Evolutionary conservation across 2,888 invertebrate species (phyloP).

Genomic region (Oligia latruncula): DNA sequence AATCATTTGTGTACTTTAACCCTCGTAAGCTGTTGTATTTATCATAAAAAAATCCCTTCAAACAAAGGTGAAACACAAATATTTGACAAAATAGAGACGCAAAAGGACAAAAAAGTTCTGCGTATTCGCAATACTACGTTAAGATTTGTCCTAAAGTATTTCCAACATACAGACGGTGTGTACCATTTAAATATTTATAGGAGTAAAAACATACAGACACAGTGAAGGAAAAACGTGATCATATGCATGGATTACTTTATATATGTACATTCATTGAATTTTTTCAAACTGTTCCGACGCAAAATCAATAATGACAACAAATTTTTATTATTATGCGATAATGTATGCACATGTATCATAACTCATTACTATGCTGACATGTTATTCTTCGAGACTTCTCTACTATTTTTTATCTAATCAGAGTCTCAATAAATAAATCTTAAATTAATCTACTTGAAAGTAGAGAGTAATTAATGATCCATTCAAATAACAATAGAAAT

Average conservation of each 20-base stretch:
- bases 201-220: conserved; percentile 41
- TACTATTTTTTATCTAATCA: neutral
- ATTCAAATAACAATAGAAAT: conserved; percentile 23
- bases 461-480: conserved; percentile 11
- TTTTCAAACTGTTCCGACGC: conserved; percentile 20
- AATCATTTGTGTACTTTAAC: neutral
- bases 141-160: conserved; percentile 37
- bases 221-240: conserved; percentile 41
- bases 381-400: neutral
- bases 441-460: conserved; percentile 11
- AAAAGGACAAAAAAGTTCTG: conserved; percentile 19
- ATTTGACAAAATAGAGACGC: conserved; percentile 38
- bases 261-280: conserved; percentile 41
- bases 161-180: conserved; percentile 20
- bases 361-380: conserved; percentile 16
- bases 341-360: conserved; percentile 24
- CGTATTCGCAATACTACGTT: conserved; percentile 33
- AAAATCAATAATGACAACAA: conserved; percentile 43
- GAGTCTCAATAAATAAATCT: conserved; percentile 12
- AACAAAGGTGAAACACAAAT: conserved; percentile 48
- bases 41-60: conserved; percentile 16
- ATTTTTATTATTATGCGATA: conserved; percentile 19
- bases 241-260: conserved; percentile 41
- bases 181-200: conserved; percentile 50
- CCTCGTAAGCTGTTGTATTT: conserved; percentile 15